Base-by-base conservation (phyloP, 23 tunicate genomes). In the Styela clava region DNA sequence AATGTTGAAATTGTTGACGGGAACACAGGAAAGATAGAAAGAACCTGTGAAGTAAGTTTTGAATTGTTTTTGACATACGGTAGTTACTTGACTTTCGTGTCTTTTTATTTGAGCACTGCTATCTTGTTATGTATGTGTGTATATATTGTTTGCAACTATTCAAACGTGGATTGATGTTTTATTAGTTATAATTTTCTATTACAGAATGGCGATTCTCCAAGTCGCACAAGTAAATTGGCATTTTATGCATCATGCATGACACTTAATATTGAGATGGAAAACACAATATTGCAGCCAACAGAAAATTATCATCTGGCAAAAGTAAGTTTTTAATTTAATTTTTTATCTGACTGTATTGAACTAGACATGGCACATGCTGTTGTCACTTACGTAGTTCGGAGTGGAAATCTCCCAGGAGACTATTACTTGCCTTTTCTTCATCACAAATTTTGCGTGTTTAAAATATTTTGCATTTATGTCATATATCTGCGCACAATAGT, bases 1-100 rank as follows among this genome's bases (percentile, higher is more conserved):
- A 18, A 44, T 25, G 23, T 76, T 24, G 81, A 76, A 76, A 64
- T 76, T 20, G 81, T 76, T 7, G 81, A 76, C 24, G 63, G 63
- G 32, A 25, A 76, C 33, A 76, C 81, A 0, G 81, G 81, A 76
- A 26, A 33, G 24, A 44, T 76, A 5, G 81, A 76, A 18, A n/a
- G 24, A 18, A 67, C 71, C 12, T 1, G 2, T 29, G 31, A 1
- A 67, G 71, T 25, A 67, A 22, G 71, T 67, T 44, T 44, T n/a
- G n/a, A n/a, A n/a, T n/a, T n/a, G n/a, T n/a, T n/a, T n/a, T n/a
- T n/a, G n/a, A n/a, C n/a, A n/a, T n/a, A n/a, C n/a, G n/a, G n/a
- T n/a, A n/a, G n/a, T n/a, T n/a, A n/a, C n/a, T n/a, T n/a, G n/a
- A n/a, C n/a, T n/a, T n/a, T n/a, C n/a, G n/a, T n/a, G n/a, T n/a